Base-by-base conservation (phyloP, 2,113 vertebrate genomes). In the Hippocampus zosterae region DNA sequence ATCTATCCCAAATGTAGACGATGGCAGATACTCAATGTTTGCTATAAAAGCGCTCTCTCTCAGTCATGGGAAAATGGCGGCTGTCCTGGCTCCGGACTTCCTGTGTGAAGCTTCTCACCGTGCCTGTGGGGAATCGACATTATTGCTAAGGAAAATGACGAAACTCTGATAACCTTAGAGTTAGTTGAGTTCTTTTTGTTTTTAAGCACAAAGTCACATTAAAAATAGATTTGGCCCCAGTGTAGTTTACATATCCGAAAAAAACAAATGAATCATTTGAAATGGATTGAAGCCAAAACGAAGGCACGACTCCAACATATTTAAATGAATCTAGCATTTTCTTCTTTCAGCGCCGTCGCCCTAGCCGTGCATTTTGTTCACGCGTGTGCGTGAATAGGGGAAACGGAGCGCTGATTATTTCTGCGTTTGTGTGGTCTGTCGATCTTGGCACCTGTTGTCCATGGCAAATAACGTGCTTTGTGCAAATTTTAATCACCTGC, bases 401-500 rank as follows among this genome's bases (percentile, higher is more conserved):
- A 53, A 50, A 41, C 23, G 37, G 23, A 37, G 7, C 57, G n/a
- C 0, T 48, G 69, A 46, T 68, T 50, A 13, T 66, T 23, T 50
- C 15, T 63, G n/a, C 13, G 76, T 79, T 80, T 80, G 81, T 84
- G 79, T 81, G 77, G 86, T 75, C 70, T 81, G 80, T 81, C 61
- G 79, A 71, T 84, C 76, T 72, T 77, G 85, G 89, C 89, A 97
- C 94, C 95, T 96, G 95, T 98, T 97, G 98, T 95, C 94, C 92
- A 92, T 92, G 96, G 95, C 95, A 97, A 97, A 95, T 96, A 97
- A 98, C 97, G 96, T 94, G 94, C 94, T 96, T 94, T 92, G 94
- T 95, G 98, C 95, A 96, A 97, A 98, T 96, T 98, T 94, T 98
- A 98, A 98, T 99, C 95, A 98, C 96, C 96, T 98, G 95, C 96